Base-by-base conservation (phyloP, 2,113 vertebrate genomes). In the Pimephales promelas region DNA sequence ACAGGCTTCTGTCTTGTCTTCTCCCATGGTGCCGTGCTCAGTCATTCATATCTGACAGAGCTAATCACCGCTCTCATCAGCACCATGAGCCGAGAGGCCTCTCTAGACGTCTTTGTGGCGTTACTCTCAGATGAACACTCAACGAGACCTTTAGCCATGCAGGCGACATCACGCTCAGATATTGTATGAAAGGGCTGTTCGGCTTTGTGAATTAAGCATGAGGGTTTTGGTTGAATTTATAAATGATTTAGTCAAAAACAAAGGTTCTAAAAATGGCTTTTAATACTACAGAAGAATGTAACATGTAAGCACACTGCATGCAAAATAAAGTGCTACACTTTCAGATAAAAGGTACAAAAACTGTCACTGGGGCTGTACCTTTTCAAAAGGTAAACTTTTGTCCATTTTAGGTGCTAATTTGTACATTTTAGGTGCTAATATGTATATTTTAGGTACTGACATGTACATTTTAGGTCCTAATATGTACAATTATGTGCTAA, bases 41-140 rank as follows among this genome's bases (percentile, higher is more conserved):
- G 62, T 79, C 83, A 68, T 57, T 79, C 62, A 68, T 84, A 47
- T 79, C 47, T 71, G 74, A 71, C 62, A 71, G 36, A 66, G 40
- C 52, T 31, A 79, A 84, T 84, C 56, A 82, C 36, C n/a, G 52
- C 52, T 26, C 54, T 61, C n/a, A 28, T 71, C 45, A 52, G 9
- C 64, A 71, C 28, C 36, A 36, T n/a, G 56, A 49, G 36, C 43
- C 9, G 36, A 62, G 10, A 34, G 61, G 24, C 59, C 73, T 83
- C 47, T 24, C 40, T 40, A 40, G 64, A 31, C 31, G 64, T 68
- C 64, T 36, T 68, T 68, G 64, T 68, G 64, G 34, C 9, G 64
- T 68, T 36, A 68, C 64, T 40, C 64, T 68, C 64, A 68, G 64
- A 68, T 22, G 59, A 31, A 45, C 82, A 11, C 40, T 78, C 31